A percentile compares a stretch with the other conserved stretches of the same genome.
These are phyloP conservation scores for Platyura marginata DNA, from an alignment of 1,140 invertebrate genomes.

Conservation along the genomic window DNA sequence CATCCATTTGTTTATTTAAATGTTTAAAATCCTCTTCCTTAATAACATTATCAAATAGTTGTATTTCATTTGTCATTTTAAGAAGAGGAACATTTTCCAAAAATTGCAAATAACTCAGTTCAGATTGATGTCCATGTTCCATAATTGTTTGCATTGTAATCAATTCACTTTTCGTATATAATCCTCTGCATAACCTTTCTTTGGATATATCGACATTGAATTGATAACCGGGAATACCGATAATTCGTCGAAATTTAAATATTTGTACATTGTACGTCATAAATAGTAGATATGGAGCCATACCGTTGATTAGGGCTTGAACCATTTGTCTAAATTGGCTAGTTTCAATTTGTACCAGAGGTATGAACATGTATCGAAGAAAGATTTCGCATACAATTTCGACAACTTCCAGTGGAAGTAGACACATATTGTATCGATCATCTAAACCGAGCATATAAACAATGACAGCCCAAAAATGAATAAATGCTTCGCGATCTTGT, in stretches of 20 bases:
- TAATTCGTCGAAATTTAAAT: not conserved
- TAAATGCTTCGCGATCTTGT: slow-evolving; percentile 45
- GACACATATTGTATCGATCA: slow-evolving; percentile 24
- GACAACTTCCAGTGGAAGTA: not conserved
- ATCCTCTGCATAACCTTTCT: not conserved
- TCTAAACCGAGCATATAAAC: slow-evolving; percentile 57
- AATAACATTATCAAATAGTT: no score
- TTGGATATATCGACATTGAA: slow-evolving; percentile 1
- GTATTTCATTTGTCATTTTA: no score
- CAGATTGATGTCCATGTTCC: no score
- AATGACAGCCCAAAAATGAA: slow-evolving; percentile 63
- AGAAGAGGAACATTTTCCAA: no score
- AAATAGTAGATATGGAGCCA: not conserved
- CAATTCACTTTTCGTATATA: not conserved
- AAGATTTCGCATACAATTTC: not conserved
- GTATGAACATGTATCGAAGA: slow-evolving; percentile 1
- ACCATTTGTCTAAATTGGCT: slow-evolving; percentile 1
- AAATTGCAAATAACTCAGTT: no score
- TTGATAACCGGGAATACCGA: slow-evolving; percentile 3
- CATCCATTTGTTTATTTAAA: no score
- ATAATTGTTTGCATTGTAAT: no score
- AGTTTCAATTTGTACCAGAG: slow-evolving; percentile 2
- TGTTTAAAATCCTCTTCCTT: no score
- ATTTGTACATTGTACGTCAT: slow-evolving; percentile 1
- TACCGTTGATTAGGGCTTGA: not conserved